Percentiles rank a stretch among this genome's conserved stretches.
Conservation (phyloP, 2,113 vertebrate species). For the Zosterops borbonicus region DNA sequence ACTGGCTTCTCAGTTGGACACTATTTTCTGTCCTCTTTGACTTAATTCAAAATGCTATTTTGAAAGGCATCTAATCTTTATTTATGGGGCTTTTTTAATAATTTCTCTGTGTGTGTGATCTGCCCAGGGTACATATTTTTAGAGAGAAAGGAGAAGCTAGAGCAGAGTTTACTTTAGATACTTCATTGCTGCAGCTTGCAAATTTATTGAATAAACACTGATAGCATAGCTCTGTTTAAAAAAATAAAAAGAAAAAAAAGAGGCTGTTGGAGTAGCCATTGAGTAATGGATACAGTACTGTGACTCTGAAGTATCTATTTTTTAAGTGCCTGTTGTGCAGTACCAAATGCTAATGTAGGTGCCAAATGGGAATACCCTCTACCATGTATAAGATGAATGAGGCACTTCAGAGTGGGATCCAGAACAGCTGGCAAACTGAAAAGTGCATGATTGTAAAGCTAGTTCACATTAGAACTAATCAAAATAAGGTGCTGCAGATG, state of each 20-base stretch:
- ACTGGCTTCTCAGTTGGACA: neutral
- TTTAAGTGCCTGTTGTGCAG: neutral
- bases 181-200: neutral
- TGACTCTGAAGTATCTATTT: neutral
- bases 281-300: neutral
- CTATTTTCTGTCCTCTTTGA: neutral
- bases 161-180: neutral
- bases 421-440: constrained; percentile 4
- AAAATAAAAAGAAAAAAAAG: too few relatives aligned
- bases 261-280: neutral
- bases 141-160: neutral
- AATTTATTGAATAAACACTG: neutral
- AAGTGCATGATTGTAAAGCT: neutral
- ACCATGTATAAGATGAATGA: neutral
- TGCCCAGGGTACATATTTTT: neutral
- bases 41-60: neutral
- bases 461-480: neutral
- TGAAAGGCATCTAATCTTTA: neutral
- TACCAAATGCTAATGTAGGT: neutral
- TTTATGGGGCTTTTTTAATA: neutral
- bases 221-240: neutral
- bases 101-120: neutral
- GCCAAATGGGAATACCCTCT: constrained; percentile 7
- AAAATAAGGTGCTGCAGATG: constrained; percentile 7
- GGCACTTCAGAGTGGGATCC: neutral